Percentiles rank a stretch among this genome's conserved stretches.
These are phyloP conservation scores for Steinernema carpocapsae DNA, from an alignment of 2,888 invertebrate species.

Conservation along the genomic window DNA sequence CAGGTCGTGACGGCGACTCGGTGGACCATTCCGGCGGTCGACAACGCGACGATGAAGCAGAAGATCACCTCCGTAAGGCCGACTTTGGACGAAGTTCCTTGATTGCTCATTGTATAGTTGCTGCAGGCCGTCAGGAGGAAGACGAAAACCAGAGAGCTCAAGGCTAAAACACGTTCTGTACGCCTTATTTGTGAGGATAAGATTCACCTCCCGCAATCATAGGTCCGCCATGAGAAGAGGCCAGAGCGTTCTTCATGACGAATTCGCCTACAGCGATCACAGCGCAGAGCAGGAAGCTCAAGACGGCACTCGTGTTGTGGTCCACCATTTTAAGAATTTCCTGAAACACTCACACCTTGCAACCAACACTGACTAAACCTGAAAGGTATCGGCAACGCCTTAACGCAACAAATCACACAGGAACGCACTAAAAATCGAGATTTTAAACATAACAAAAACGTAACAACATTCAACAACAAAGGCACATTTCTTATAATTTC, in stretches of 20 bases:
- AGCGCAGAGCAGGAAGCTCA: background rate
- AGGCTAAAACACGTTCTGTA: constrained; percentile 34
- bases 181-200: too few relatives aligned
- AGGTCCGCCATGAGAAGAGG: constrained; percentile 48
- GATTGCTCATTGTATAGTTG: constrained; percentile 50
- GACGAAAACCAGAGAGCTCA: constrained; percentile 52
- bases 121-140: constrained; percentile 51
- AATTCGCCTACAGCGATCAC: constrained; percentile 5
- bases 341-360: background rate
- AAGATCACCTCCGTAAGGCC: constrained; percentile 48
- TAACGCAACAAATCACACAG: background rate
- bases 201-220: constrained; percentile 41
- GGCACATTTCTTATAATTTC: background rate
- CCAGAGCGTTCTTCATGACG: constrained; percentile 45
- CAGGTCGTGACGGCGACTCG: constrained; percentile 52
- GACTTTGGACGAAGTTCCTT: constrained; percentile 37
- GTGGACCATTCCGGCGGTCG: constrained; percentile 49
- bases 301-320: background rate
- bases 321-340: constrained; percentile 20
- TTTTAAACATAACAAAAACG: constrained; percentile 35
- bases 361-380: background rate
- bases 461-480: constrained; percentile 44
- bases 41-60: constrained; percentile 45
- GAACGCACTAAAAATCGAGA: background rate
- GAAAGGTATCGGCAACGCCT: background rate